Base-by-base conservation (phyloP, 2,113 vertebrate genomes). In the Motacilla tschutschensis region DNA sequence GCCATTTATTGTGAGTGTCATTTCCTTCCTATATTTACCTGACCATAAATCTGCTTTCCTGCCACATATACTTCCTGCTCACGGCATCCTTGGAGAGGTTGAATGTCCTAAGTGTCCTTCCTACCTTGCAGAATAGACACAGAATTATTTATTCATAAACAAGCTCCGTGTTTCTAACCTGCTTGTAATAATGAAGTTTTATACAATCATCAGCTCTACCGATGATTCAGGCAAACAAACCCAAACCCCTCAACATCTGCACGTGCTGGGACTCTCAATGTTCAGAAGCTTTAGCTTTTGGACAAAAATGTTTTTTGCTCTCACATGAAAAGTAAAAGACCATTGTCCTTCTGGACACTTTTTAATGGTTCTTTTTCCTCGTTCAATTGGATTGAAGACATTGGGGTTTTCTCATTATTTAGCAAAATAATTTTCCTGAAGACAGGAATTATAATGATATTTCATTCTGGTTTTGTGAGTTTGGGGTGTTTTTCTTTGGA, bases 61-160 rank as follows among this genome's bases (percentile, higher is more conserved):
- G 76, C 44, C 82, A 70, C 64, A 73, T 55, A 36, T 2, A 29
- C 82, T 53, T 76, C 76, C 82, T 66, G 59, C 75, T 87, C 72
- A 40, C 7, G 0, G 38, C 71, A 72, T 72, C 78, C 66, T 80
- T 50, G 58, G 70, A 84, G 81, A 69, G 17, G 53, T 0, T n/a
- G 60, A 87, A 83, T 1, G 64, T 67, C 92, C 90, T 92, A 31
- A 75, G 83, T 55, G 90, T 79, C 94, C 93, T 92, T 94, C 60
- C 53, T 71, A 66, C 79, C 82, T 66, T 36, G 57, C 85, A 89
- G 85, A 79, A 74, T 2, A 90, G 64, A 63, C n/a, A 47, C 57
- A 59, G 62, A 85, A 92, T 95, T 87, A 93, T 79, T 90, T 89
- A 90, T 90, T 87, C 82, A 74, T 89, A 88, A 95, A 93, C 76